A percentile compares a stretch with the other conserved stretches of the same genome.
These are phyloP conservation scores for Euplagia quadripunctaria DNA, from an alignment of 2,888 invertebrate genomes.

Conservation along the genomic window DNA sequence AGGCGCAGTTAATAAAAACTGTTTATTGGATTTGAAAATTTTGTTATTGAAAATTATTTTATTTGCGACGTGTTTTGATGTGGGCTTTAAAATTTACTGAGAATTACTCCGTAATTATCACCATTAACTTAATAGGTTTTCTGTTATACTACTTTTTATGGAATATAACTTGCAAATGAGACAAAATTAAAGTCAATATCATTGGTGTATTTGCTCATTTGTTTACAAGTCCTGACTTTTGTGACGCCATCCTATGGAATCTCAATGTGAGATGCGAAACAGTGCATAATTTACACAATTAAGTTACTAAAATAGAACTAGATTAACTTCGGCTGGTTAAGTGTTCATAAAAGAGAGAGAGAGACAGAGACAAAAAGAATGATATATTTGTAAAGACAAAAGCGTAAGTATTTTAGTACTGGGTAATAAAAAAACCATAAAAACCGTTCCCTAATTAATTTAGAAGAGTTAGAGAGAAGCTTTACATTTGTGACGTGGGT, in stretches of 20 bases:
- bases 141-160: too few relatives aligned
- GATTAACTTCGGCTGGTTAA: not conserved
- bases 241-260: not conserved
- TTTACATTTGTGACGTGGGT: constrained; percentile 13
- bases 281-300: not conserved
- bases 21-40: constrained; percentile 12
- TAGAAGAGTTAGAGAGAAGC: constrained; percentile 14
- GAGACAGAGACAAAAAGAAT: not conserved
- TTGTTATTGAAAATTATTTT: not conserved
- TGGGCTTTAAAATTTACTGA: not conserved
- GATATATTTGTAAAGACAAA: constrained; percentile 11
- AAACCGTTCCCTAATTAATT: constrained; percentile 22
- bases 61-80: constrained; percentile 6
- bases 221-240: too few relatives aligned
- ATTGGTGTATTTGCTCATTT: not conserved
- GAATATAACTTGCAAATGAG: too few relatives aligned
- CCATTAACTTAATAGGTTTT: not conserved
- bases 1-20: constrained; percentile 7
- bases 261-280: not conserved
- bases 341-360: not conserved
- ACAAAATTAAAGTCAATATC: too few relatives aligned
- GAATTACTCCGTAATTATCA: not conserved
- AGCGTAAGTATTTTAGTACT: constrained; percentile 6
- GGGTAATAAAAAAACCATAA: constrained; percentile 16
- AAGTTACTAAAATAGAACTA: not conserved